Evolutionary conservation across 53 echinoderm and acorn worm genomes (phyloP).

Genomic region (Apostichopus leukothele): DNA sequence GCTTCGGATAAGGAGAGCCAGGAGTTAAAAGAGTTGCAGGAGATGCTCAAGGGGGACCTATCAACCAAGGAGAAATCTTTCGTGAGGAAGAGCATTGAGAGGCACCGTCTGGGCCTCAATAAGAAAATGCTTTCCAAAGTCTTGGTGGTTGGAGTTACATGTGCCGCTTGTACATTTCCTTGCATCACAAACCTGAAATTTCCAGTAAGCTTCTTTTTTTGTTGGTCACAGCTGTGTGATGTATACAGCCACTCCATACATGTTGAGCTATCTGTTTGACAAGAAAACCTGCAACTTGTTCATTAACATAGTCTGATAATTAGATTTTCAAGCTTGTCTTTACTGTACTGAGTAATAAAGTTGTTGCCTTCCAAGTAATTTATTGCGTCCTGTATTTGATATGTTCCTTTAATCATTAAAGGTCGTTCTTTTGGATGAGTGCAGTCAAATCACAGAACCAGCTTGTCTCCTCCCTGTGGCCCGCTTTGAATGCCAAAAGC

Average conservation of each 20-base stretch:
- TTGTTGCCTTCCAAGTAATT: too few relatives aligned
- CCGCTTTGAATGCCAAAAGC: conserved; percentile 86
- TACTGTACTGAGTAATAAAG: too few relatives aligned
- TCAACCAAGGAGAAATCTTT: conserved; percentile 70
- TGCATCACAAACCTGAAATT: conserved; percentile 82
- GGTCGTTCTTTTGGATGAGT: conserved; percentile 94
- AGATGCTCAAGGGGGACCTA: conserved; percentile 87
- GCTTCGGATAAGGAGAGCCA: conserved; percentile 88
- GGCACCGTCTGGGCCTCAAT: conserved; percentile 75
- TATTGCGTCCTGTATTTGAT: too few relatives aligned
- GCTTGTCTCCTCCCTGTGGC: conserved; percentile 87
- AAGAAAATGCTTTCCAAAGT: conserved; percentile 76
- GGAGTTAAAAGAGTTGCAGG: conserved; percentile 79
- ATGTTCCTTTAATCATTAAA: conserved; percentile 40
- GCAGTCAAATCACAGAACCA: conserved; percentile 98
- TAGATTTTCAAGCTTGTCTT: too few relatives aligned
- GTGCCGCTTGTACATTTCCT: conserved; percentile 94
- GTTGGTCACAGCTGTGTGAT: too few relatives aligned
- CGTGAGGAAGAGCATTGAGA: conserved; percentile 80
- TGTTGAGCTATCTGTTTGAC: too few relatives aligned
- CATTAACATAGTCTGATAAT: too few relatives aligned
- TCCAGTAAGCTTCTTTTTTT: conserved; percentile 64
- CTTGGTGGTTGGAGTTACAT: conserved; percentile 88
- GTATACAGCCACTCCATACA: too few relatives aligned
- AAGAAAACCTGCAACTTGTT: too few relatives aligned